phyloP scores from a whole-genome alignment of 2,797 vertebrate genomes.

The Paratrypauchen microcephalus region DNA sequence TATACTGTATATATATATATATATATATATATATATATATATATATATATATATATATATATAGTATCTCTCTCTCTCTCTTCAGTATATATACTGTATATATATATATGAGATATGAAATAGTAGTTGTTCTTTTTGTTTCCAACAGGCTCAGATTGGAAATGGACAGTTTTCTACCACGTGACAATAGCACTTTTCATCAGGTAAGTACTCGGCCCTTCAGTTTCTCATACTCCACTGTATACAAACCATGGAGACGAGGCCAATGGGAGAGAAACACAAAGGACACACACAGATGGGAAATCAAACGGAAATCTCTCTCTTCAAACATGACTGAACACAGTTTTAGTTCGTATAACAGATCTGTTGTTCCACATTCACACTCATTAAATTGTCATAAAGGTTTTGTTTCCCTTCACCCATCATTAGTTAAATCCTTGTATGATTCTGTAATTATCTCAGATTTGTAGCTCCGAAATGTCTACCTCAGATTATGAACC shows the following conservation, averaged over 20 bases:
- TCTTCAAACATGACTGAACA: background rate
- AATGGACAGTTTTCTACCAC: background rate
- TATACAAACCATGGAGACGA: conserved; percentile 2
- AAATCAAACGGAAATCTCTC: background rate
- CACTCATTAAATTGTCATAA: conserved; percentile 14
- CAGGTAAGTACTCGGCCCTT: background rate
- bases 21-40: no score
- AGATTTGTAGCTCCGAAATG: conserved; percentile 61
- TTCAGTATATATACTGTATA: no score
- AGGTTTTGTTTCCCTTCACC: conserved; percentile 29
- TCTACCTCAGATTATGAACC: conserved; percentile 40
- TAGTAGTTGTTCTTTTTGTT: no score
- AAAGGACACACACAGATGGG: background rate
- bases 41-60: no score
- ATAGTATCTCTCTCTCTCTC: no score
- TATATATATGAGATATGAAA: no score
- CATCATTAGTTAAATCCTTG: conserved; percentile 31
- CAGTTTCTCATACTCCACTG: background rate
- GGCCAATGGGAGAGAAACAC: background rate
- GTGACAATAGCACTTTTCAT: background rate
- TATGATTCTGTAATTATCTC: conserved; percentile 44
- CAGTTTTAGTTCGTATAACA: no score
- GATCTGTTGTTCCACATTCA: background rate
- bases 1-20: no score
- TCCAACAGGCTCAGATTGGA: background rate